These are phyloP conservation scores for Aricia agestis DNA, from an alignment of 1,140 invertebrate genomes.

Conservation along the genomic window DNA sequence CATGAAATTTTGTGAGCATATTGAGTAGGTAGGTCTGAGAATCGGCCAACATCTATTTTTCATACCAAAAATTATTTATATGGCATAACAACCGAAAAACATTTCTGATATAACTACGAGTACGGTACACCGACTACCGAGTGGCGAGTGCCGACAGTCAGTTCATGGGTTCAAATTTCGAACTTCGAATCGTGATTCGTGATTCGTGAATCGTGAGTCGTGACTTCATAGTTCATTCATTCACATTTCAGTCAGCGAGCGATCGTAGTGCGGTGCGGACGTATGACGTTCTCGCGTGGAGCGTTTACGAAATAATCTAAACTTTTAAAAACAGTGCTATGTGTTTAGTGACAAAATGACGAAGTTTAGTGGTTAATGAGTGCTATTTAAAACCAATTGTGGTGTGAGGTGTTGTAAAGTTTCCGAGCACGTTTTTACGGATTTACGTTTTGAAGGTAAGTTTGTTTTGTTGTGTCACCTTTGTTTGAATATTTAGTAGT, in stretches of 20 bases:
- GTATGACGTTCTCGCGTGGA: constrained; percentile 31
- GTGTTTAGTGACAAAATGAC: constrained; percentile 40
- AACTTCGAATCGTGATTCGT: constrained; percentile 16
- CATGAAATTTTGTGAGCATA: too few species aligned
- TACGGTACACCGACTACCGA: too few species aligned
- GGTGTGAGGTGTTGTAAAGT: constrained; percentile 23
- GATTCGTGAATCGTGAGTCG: constrained; percentile 23
- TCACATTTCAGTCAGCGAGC: constrained; percentile 42
- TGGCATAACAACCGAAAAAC: too few species aligned
- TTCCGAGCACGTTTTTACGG: background rate
- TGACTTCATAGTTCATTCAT: constrained; percentile 21
- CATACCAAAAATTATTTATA: too few species aligned
- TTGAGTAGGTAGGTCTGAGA: too few species aligned
- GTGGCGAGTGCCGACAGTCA: too few species aligned
- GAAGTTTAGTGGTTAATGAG: constrained; percentile 33
- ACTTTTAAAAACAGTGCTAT: constrained; percentile 34
- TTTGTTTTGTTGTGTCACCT: background rate
- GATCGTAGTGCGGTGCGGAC: constrained; percentile 34
- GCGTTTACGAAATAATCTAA: constrained; percentile 34
- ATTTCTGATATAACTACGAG: too few species aligned
- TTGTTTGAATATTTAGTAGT: background rate
- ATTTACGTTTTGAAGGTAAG: constrained; percentile 11
- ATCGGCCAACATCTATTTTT: too few species aligned
- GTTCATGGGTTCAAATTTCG: too few species aligned
- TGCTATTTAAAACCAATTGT: constrained; percentile 29